These are phyloP conservation scores for Ptiloglossa arizonensis DNA, from an alignment of 1,140 invertebrate species.

Conservation along the genomic window DNA sequence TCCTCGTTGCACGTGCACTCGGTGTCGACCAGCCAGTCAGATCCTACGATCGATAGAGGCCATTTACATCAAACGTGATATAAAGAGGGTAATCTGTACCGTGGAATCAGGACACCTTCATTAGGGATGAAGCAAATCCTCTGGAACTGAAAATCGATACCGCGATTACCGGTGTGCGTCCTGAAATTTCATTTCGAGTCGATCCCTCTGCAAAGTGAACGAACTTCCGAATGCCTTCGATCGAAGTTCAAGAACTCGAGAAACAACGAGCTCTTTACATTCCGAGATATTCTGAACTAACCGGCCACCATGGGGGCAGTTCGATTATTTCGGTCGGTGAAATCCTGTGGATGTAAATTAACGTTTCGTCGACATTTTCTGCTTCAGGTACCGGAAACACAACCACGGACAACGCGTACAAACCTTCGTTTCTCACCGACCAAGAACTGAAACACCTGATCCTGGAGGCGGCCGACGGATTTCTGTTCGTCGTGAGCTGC, in stretches of 20 bases:
- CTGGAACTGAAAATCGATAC: background rate
- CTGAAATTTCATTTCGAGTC: no score
- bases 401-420: conserved; percentile 95
- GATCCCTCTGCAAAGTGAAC: no score
- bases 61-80: conserved; percentile 17
- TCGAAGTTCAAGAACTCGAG: no score
- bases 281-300: no score
- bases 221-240: no score
- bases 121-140: background rate
- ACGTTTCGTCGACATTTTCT: conserved; percentile 30
- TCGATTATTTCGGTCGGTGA: no score
- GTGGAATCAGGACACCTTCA: background rate
- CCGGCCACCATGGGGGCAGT: no score
- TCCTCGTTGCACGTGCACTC: conserved; percentile 16
- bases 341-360: no score
- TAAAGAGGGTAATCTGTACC: background rate
- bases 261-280: no score
- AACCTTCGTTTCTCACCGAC: conserved; percentile 99
- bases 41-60: background rate
- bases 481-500: conserved; percentile 99
- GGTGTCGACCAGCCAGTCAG: background rate
- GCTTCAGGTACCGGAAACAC: conserved; percentile 95
- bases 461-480: conserved; percentile 99
- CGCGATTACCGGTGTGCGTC: background rate
- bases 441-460: conserved; percentile 99